Base-by-base conservation (phyloP, 1,140 invertebrate genomes). In the Mactra quadrangularis region DNA sequence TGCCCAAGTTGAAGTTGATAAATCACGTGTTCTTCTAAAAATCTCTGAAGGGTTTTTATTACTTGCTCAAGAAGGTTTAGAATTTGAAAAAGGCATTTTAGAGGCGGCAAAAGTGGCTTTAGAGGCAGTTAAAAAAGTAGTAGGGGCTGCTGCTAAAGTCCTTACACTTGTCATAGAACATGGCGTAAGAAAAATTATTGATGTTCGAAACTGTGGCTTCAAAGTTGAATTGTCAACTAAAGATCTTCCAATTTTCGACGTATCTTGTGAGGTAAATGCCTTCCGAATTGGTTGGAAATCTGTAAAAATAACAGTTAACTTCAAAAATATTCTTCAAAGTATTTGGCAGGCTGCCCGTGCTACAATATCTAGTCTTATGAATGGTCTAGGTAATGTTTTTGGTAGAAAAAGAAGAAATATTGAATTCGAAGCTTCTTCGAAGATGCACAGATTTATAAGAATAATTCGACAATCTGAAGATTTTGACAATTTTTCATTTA, bases 181-280 rank as follows among this genome's bases (percentile, higher is more conserved):
- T 41, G 81, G 66, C 0, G 3, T 83, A 31, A 70, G 77, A 38
- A 71, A 29, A n/a, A 31, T 77, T 15, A 74, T 86, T 25, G 85
- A 86, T 35, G 74, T 86, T n/a, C n/a, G 3, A 45, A 74, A 86
- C 27, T 86, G 85, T 79, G 82, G 75, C 13, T 86, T 86, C 62
- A 45, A 60, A 47, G 33, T 83, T 15, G 22, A 77, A 72, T 15
- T 85, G 19, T 76, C 84, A 9, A 78, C 59, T 17, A 3, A 19
- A 3, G 74, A 83, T 78, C 29, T 57, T 19, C 33, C 29, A 4
- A 31, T 74, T 0, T 77, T 83, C 59, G 72, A 77, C 19, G 81
- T 83, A 4, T 52, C 19, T 1, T 85, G 84, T 72, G 79, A 85
- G 1, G 55, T 85, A 0, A 83, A 85, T 60, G 66, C 68, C 15